Evolutionary conservation across 2,113 vertebrate species (phyloP), one percentile per base, ranked within the genome.

Genomic region (Antennarius striatus): DNA sequence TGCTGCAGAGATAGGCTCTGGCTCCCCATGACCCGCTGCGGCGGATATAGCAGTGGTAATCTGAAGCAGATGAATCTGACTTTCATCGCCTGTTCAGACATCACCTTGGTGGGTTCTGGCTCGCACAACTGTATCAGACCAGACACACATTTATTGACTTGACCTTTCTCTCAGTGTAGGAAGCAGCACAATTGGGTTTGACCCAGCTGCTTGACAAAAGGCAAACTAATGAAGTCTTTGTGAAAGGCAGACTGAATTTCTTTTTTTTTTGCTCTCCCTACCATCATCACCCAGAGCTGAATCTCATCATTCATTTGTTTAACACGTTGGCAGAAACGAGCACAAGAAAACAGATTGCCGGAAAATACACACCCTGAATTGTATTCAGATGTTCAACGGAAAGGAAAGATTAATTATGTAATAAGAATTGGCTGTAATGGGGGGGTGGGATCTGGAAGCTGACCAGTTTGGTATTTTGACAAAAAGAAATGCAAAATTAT

Each of bases 151-250:
- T 58, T 86, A 91, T 82, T 75, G 89, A 88, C 71, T 66, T 83
- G 87, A 88, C 88, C 88, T 91, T 90, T 92, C 69, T 63, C 65
- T 68, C 32, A 63, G 60, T 74, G 65, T 54, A 67, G 79, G 68
- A 80, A 84, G 79, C 72, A 42, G 60, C 57, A 65, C 76, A 75
- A 84, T 82, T 81, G 65, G 70, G 63, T 82, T 75, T 84, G 86
- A 87, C 89, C 86, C 69, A 14, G 60, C 58, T 63, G 40, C 63
- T 66, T 87, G 80, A 87, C 82, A 83, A 77, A 80, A 86, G 63
- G 73, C 77, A 85, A 85, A 88, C 81, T 86, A 90, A 92, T 91
- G 80, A 91, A 91, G 84, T 88, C 85, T 85, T 87, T 85, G 86
- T 75, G 79, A 91, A 84, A 90, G 79, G 63, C 54, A 74, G 65